Percentiles rank a stretch among this genome's conserved stretches.
Conservation (phyloP, 2,113 vertebrate species). For the Ictidomys tridecemlineatus region DNA sequence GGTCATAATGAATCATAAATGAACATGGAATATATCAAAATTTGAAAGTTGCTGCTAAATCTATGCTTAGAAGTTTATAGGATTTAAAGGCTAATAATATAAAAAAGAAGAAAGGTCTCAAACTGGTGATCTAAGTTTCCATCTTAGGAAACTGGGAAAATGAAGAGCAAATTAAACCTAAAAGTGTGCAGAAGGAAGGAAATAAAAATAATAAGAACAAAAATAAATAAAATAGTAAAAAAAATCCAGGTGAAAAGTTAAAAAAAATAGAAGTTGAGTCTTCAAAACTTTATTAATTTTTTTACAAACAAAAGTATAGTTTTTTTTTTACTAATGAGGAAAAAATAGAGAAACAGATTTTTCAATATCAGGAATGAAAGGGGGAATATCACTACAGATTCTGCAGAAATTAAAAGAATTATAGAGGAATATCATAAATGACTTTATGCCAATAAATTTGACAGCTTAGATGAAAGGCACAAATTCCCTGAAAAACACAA, state of each 20-base stretch:
- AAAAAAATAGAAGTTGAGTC: background rate
- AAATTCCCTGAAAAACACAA: background rate
- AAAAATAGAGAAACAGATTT: background rate
- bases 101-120: background rate
- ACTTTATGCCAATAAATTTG: background rate
- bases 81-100: background rate
- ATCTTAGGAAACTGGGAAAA: background rate
- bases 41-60: background rate
- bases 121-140: background rate
- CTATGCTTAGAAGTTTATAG: background rate
- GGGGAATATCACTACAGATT: background rate
- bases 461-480: background rate
- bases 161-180: background rate
- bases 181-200: background rate
- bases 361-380: background rate
- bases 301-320: background rate
- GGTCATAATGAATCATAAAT: background rate
- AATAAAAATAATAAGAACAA: too few species aligned
- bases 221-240: background rate
- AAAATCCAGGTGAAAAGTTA: background rate
- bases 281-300: background rate
- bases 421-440: background rate
- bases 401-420: background rate
- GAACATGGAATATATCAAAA: background rate
- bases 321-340: background rate